Percentiles rank a stretch among this genome's conserved stretches.
These are phyloP conservation scores for Muscidifurax raptorellus DNA, from an alignment of 1,140 invertebrate species.

Conservation along the genomic window DNA sequence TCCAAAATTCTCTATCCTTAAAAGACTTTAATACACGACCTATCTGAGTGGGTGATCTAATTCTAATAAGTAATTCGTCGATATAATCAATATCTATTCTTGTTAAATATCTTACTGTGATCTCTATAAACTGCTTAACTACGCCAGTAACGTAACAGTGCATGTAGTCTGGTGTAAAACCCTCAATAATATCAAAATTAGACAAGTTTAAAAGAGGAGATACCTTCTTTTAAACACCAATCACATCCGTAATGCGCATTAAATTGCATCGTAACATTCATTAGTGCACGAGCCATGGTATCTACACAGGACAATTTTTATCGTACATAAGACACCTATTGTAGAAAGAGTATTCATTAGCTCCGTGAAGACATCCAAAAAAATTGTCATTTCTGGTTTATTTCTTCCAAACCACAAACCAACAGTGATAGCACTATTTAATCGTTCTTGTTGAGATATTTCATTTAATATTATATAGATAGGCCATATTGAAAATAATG, in stretches of 20 bases:
- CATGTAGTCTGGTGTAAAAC: conserved; percentile 13
- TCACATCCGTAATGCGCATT: conserved; percentile 18
- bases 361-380: background rate
- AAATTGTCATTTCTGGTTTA: conserved; percentile 30
- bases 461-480: conserved; percentile 26
- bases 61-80: background rate
- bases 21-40: background rate
- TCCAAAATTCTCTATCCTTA: background rate
- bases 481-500: background rate
- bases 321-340: background rate
- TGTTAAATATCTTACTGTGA: background rate
- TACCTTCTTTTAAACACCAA: conserved; percentile 7
- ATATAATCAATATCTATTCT: background rate
- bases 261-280: background rate
- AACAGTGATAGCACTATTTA: background rate
- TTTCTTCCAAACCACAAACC: conserved; percentile 31
- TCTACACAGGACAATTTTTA: conserved; percentile 5
- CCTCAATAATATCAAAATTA: conserved; percentile 18
- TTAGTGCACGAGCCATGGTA: conserved; percentile 19
- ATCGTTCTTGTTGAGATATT: background rate
- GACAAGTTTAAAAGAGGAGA: background rate
- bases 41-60: background rate
- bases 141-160: background rate
- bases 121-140: background rate
- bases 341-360: background rate